Percentiles rank a stretch among this genome's conserved stretches.
Evolutionary conservation across 2,113 vertebrate species (phyloP).

Genomic region (Lasiurus cinereus): DNA sequence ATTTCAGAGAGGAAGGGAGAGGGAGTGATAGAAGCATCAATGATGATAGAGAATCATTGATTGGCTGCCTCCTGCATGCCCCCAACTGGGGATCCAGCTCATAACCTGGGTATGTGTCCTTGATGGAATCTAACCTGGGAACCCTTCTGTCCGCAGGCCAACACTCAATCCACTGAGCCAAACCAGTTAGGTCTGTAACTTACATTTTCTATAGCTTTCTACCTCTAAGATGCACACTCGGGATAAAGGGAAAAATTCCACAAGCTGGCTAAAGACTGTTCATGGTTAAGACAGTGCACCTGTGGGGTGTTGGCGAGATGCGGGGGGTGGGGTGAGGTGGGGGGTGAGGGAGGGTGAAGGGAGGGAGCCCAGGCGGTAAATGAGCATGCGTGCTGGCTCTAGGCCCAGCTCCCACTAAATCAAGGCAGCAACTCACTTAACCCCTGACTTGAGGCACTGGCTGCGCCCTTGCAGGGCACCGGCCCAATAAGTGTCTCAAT

Average conservation of each 20-base stretch:
- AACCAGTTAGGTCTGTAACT: not conserved
- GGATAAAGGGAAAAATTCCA: not conserved
- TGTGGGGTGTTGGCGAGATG: accelerated
- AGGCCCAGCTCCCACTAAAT: not conserved
- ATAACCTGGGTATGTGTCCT: too few relatives aligned
- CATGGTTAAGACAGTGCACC: not conserved
- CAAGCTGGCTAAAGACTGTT: not conserved
- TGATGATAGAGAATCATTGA: too few relatives aligned
- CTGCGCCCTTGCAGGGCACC: not conserved
- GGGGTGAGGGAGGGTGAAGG: too few relatives aligned
- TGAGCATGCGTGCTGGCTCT: not conserved
- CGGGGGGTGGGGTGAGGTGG: too few relatives aligned
- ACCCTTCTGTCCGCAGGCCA: too few relatives aligned
- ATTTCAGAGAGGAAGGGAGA: too few relatives aligned
- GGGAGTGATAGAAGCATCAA: too few relatives aligned
- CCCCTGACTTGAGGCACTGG: not conserved
- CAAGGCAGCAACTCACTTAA: slow-evolving; percentile 19
- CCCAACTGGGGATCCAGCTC: too few relatives aligned
- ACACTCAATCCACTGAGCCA: too few relatives aligned
- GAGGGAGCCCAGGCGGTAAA: not conserved
- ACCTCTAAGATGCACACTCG: slow-evolving; percentile 1
- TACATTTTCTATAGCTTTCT: not conserved
- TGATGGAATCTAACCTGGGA: too few relatives aligned
- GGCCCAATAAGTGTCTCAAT: not conserved
- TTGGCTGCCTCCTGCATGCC: too few relatives aligned